Percentiles rank a stretch among this genome's conserved stretches.
Conservation (phyloP, 2,888 invertebrate species). For the Gymnocheta viridis region DNA sequence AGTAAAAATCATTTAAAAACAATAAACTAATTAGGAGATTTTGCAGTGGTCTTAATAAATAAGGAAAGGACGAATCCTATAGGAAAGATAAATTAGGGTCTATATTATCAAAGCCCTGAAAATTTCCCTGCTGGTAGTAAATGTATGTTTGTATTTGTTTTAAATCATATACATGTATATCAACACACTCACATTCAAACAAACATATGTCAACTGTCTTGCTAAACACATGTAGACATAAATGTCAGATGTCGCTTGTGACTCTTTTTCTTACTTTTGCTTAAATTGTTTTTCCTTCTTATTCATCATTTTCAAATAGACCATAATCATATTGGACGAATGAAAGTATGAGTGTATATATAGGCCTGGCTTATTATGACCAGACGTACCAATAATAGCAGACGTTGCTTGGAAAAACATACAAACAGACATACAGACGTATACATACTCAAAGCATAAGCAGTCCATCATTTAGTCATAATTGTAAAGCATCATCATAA, state of each 20-base stretch:
- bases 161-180: not conserved
- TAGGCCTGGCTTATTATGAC: constrained; percentile 35
- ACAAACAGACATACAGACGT: not conserved
- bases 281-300: constrained; percentile 34
- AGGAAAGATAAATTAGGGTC: not conserved
- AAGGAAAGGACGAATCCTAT: too few relatives aligned
- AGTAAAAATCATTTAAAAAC: too few relatives aligned
- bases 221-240: constrained; percentile 82
- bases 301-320: constrained; percentile 62
- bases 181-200: constrained; percentile 30
- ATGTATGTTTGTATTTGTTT: constrained; percentile 20
- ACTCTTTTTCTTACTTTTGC: constrained; percentile 51
- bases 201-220: constrained; percentile 79
- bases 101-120: not conserved
- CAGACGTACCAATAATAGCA: constrained; percentile 48
- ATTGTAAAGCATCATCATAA: constrained; percentile 66
- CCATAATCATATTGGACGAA: constrained; percentile 54
- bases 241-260: constrained; percentile 75
- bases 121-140: not conserved
- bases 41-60: too few relatives aligned
- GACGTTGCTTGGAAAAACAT: constrained; percentile 2
- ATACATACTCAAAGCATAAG: constrained; percentile 29
- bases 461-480: constrained; percentile 70
- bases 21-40: too few relatives aligned
- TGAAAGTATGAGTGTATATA: constrained; percentile 2